phyloP scores from a whole-genome alignment of 2,888 invertebrate species.

The Oscheius myriophilus region DNA sequence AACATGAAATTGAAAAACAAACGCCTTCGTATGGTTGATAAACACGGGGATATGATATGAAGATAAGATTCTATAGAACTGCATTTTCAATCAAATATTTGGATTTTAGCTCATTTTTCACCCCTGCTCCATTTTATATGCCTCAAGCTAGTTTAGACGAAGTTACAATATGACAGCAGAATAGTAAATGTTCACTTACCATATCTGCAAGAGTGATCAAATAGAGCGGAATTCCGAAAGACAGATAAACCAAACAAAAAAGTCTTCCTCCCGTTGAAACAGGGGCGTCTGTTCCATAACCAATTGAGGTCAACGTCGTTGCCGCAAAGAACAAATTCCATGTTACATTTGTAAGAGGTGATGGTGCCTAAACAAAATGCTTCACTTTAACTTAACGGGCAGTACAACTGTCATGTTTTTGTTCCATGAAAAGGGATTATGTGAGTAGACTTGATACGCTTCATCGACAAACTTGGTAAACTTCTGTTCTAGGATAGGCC shows the following conservation, averaged over 20 bases:
- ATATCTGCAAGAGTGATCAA: slow-evolving; percentile 68
- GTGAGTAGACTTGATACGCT: slow-evolving; percentile 19
- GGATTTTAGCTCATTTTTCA: too few relatives aligned
- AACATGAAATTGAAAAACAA: too few relatives aligned
- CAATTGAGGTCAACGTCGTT: slow-evolving; percentile 68
- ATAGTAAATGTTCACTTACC: too few relatives aligned
- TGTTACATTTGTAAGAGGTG: slow-evolving; percentile 45
- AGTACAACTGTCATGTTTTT: slow-evolving; percentile 15
- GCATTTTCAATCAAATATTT: too few relatives aligned
- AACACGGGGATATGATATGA: too few relatives aligned
- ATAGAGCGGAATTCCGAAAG: slow-evolving; percentile 68
- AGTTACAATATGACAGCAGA: too few relatives aligned
- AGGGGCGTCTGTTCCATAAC: slow-evolving; percentile 65
- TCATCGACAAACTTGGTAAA: slow-evolving; percentile 12
- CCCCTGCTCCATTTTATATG: too few relatives aligned
- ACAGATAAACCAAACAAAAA: slow-evolving; percentile 65
- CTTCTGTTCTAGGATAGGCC: slow-evolving; percentile 3
- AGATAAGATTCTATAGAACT: too few relatives aligned
- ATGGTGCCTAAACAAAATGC: slow-evolving; percentile 6
- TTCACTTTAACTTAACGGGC: background rate
- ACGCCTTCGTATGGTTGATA: too few relatives aligned
- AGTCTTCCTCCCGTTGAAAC: slow-evolving; percentile 58
- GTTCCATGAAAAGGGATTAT: slow-evolving; percentile 20
- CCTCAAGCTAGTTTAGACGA: too few relatives aligned
- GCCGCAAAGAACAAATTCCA: slow-evolving; percentile 65